phyloP scores from a whole-genome alignment of 2,113 vertebrate genomes.

The Alexandromys fortis region DNA sequence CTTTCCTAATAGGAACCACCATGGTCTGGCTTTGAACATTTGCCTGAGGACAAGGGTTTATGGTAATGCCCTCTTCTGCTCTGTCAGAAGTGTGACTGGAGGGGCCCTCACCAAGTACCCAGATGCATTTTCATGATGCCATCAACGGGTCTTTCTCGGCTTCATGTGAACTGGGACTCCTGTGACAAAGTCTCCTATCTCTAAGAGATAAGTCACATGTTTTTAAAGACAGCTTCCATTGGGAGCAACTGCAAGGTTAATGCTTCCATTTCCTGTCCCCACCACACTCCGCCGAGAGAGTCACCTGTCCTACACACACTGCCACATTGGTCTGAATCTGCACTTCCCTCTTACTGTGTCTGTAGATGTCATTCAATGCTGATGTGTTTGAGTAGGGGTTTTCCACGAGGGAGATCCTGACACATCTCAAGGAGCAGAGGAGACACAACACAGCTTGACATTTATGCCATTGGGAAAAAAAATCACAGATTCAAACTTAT shows the following conservation, averaged over 20 bases:
- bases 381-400: not conserved
- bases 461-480: not conserved
- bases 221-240: not conserved
- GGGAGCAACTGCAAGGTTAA: not conserved
- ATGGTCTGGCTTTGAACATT: conserved; percentile 74
- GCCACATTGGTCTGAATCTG: not conserved
- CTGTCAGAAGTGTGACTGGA: not conserved
- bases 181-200: not conserved
- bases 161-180: not conserved
- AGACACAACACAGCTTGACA: not conserved
- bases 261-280: not conserved
- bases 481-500: not conserved
- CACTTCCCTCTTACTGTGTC: not conserved
- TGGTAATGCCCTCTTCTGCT: not conserved
- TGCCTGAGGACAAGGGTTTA: conserved; percentile 68
- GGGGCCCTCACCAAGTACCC: not conserved
- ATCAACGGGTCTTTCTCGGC: not conserved
- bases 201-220: not conserved
- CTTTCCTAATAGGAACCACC: conserved; percentile 73
- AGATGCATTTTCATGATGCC: conserved; percentile 10
- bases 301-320: not conserved
- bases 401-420: not conserved
- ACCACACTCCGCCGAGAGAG: not conserved
- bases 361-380: not conserved
- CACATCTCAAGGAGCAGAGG: not conserved